Evolutionary conservation across 1,140 invertebrate species (phyloP).

Genomic region (Orussus abietinus): DNA sequence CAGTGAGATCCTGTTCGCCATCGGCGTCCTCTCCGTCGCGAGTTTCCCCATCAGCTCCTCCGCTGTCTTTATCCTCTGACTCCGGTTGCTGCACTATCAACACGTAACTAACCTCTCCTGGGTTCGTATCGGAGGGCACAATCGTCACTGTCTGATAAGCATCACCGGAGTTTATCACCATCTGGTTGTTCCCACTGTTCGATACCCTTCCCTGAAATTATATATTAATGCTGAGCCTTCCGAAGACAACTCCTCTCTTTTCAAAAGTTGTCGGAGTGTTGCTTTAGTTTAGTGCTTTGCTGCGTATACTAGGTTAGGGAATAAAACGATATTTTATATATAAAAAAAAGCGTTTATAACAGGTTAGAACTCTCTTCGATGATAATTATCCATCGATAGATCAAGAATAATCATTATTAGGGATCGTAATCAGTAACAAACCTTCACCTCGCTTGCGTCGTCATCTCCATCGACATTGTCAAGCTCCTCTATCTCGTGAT

Average conservation of each 20-base stretch:
- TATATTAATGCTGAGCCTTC: too few species aligned
- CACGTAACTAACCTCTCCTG: conserved; percentile 84
- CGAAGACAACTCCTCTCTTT: too few species aligned
- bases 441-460: too few species aligned
- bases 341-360: too few species aligned
- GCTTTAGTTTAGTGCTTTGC: too few species aligned
- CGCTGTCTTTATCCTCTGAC: conserved; percentile 53
- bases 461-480: conserved; percentile 50
- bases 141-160: conserved; percentile 82
- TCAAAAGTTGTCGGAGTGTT: too few species aligned
- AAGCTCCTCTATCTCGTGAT: conserved; percentile 53
- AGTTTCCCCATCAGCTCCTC: conserved; percentile 56
- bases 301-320: too few species aligned
- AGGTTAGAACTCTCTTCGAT: too few species aligned
- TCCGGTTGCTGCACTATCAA: conserved; percentile 78
- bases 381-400: too few species aligned
- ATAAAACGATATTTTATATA: too few species aligned
- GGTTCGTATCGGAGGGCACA: conserved; percentile 74
- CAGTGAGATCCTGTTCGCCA: conserved; percentile 60
- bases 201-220: conserved; percentile 32
- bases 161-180: conserved; percentile 59
- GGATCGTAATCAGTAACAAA: too few species aligned
- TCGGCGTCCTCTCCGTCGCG: conserved; percentile 60
- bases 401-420: too few species aligned
- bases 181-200: conserved; percentile 45